Percentiles rank a stretch among this genome's conserved stretches.
These are phyloP conservation scores for Harpagifer antarcticus DNA, from an alignment of 2,797 vertebrate species.

Conservation along the genomic window DNA sequence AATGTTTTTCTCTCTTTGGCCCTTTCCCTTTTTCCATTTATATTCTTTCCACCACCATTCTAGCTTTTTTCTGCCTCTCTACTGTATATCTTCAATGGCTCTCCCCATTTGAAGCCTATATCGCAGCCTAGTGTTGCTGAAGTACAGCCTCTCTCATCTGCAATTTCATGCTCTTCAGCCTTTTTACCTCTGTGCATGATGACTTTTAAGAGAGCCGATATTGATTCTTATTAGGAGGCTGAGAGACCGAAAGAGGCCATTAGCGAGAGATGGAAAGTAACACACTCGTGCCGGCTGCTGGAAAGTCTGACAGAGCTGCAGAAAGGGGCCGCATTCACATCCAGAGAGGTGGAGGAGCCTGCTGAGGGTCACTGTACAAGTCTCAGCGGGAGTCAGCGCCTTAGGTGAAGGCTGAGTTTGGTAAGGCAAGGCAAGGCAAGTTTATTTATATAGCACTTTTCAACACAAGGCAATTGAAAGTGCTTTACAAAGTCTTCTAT, in stretches of 20 bases:
- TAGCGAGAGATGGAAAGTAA: conserved; percentile 26
- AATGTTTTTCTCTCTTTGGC: conserved; percentile 24
- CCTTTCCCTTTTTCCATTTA: conserved; percentile 1
- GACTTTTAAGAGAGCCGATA: conserved; percentile 70
- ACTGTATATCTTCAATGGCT: conserved; percentile 15
- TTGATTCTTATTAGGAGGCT: conserved; percentile 76
- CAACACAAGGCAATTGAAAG: too few relatives aligned
- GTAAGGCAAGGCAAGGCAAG: too few relatives aligned
- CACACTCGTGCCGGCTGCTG: conserved; percentile 11
- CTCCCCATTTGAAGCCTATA: conserved; percentile 36
- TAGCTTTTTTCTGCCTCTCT: conserved; percentile 1
- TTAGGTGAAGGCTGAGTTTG: conserved; percentile 49
- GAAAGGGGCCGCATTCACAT: conserved; percentile 8
- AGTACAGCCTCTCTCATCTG: conserved; percentile 64
- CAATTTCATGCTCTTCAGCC: conserved; percentile 78
- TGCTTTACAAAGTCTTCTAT: too few relatives aligned
- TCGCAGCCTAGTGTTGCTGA: conserved; percentile 59
- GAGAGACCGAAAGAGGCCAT: conserved; percentile 42
- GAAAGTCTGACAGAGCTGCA: conserved; percentile 28
- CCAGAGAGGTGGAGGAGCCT: conserved; percentile 35
- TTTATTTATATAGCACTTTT: too few relatives aligned
- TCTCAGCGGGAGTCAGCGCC: conserved; percentile 41
- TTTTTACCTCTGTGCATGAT: conserved; percentile 74
- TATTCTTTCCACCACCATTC: background rate
- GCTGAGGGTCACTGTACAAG: conserved; percentile 35